A percentile compares a stretch with the other conserved stretches of the same genome.
phyloP scores from a whole-genome alignment of 2,113 vertebrate species.

The Psammodynastes pulverulentus region DNA sequence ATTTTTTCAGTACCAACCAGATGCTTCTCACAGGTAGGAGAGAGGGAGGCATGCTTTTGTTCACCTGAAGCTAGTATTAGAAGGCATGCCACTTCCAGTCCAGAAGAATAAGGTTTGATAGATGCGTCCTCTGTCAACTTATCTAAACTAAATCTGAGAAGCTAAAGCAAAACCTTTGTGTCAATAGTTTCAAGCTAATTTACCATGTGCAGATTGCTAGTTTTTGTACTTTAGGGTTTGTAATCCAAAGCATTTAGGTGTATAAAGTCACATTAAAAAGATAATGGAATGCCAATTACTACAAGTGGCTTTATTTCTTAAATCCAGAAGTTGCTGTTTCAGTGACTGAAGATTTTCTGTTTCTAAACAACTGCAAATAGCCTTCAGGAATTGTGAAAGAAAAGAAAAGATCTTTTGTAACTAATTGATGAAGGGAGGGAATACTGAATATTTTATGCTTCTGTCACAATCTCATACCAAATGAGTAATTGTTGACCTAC shows the following conservation, averaged over 20 bases:
- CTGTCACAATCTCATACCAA: slow-evolving; percentile 12
- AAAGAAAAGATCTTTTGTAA: slow-evolving; percentile 6
- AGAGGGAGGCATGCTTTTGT: not conserved
- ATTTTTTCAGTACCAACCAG: not conserved
- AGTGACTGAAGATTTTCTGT: not conserved
- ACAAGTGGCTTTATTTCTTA: not conserved
- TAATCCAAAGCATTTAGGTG: not conserved
- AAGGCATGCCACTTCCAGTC: not conserved
- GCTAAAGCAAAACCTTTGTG: not conserved
- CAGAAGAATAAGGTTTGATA: not conserved
- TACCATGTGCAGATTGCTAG: not conserved
- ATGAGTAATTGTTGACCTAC: slow-evolving; percentile 40
- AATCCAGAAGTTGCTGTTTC: not conserved
- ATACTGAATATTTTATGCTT: slow-evolving; percentile 43
- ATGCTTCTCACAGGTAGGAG: not conserved
- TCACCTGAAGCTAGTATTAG: not conserved
- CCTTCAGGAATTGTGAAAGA: not conserved
- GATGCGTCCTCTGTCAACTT: not conserved
- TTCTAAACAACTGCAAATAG: not conserved
- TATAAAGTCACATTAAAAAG: slow-evolving; percentile 13
- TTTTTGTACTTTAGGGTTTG: not conserved
- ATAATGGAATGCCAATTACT: not conserved
- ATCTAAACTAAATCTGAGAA: not conserved
- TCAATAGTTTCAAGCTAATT: not conserved
- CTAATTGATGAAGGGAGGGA: not conserved